A percentile compares a stretch with the other conserved stretches of the same genome.
Evolutionary conservation across 2,113 vertebrate genomes (phyloP).

Genomic region (Crypturellus undulatus): DNA sequence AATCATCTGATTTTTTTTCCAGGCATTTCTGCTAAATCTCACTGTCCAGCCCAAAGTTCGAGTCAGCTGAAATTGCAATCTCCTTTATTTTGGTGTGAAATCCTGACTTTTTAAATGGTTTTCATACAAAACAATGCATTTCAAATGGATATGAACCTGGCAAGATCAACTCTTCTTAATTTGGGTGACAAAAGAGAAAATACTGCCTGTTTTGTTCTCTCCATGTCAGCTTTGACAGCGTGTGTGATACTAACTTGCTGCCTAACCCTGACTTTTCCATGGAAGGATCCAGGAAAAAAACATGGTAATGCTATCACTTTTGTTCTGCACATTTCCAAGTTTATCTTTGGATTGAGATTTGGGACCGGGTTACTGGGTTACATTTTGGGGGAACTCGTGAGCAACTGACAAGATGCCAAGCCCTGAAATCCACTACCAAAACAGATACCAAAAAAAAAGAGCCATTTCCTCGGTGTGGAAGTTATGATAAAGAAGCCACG

Average conservation of each 20-base stretch:
- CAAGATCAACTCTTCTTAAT: neutral
- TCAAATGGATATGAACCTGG: neutral
- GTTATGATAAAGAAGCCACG: neutral
- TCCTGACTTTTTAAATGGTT: neutral
- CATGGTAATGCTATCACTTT: constrained; percentile 40
- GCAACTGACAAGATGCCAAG: constrained; percentile 9
- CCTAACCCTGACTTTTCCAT: constrained; percentile 41
- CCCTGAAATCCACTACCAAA: neutral
- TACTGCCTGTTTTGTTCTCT: neutral
- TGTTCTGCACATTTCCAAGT: constrained; percentile 25
- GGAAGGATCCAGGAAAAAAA: constrained; percentile 46
- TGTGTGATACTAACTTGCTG: constrained; percentile 23
- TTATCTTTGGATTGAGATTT: constrained; percentile 36
- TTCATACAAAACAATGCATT: neutral
- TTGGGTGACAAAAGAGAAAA: neutral
- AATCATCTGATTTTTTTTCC: neutral
- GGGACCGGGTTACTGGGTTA: constrained; percentile 4
- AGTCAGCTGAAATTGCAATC: neutral
- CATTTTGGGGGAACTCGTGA: constrained; percentile 22
- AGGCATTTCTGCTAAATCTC: neutral
- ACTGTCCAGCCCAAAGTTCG: neutral
- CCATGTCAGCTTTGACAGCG: neutral
- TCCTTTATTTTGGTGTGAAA: neutral
- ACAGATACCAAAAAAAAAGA: neutral
- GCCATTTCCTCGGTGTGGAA: neutral